phyloP scores from a whole-genome alignment of 2,113 vertebrate genomes.

The Vireo altiloquus region DNA sequence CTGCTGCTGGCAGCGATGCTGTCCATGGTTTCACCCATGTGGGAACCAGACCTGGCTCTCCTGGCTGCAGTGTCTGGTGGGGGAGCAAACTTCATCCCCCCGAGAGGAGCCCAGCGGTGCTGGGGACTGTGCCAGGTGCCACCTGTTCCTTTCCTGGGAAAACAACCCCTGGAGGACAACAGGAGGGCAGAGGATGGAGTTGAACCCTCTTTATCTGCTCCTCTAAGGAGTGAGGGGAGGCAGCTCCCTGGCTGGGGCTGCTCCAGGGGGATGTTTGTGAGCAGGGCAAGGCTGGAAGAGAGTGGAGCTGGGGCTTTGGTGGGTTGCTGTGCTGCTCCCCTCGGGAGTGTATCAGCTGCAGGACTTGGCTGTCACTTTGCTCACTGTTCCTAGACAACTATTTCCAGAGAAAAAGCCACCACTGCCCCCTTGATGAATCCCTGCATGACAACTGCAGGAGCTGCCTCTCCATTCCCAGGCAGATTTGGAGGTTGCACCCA shows the following conservation, averaged over 20 bases:
- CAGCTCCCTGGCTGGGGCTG: not conserved
- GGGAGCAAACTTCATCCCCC: not conserved
- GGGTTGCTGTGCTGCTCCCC: not conserved
- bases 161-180: not conserved
- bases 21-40: rapidly evolving
- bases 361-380: not conserved
- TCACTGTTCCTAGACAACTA: not conserved
- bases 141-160: not conserved
- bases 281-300: not conserved
- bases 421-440: not conserved
- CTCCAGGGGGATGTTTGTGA: not conserved
- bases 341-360: rapidly evolving
- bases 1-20: rapidly evolving
- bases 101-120: rapidly evolving
- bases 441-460: not conserved
- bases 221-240: too few species aligned
- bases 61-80: not conserved
- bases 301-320: rapidly evolving
- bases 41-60: not conserved
- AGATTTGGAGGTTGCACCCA: not conserved
- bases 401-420: not conserved
- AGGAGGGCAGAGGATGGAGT: not conserved
- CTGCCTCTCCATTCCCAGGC: not conserved
- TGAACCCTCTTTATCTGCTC: not conserved
- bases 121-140: not conserved